Percentiles rank a stretch among this genome's conserved stretches.
Conservation (phyloP, 2,797 vertebrate species). For the Kryptolebias ocellatus region DNA sequence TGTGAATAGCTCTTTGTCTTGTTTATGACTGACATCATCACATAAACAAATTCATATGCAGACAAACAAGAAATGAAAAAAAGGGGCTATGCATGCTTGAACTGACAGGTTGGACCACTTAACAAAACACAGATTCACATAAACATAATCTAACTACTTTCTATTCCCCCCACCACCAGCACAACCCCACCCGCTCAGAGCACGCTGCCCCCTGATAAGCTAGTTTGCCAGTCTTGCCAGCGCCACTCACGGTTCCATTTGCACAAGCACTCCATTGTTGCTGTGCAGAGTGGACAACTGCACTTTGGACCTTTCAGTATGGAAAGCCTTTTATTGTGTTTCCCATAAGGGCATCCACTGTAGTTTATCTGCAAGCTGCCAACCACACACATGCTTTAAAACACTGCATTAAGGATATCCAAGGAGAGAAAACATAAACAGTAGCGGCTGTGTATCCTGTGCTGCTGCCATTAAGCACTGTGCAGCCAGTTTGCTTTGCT, state of each 20-base stretch:
- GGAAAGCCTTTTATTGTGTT: constrained; percentile 71
- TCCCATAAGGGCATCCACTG: constrained; percentile 73
- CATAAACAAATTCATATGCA: no score
- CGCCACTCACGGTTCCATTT: constrained; percentile 67
- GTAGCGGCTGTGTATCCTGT: constrained; percentile 35
- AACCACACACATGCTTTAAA: constrained; percentile 61
- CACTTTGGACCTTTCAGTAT: constrained; percentile 75
- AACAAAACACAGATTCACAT: constrained; percentile 17
- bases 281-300: constrained; percentile 71
- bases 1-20: no score
- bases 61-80: no score
- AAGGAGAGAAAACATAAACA: constrained; percentile 61
- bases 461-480: constrained; percentile 44
- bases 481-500: constrained; percentile 34
- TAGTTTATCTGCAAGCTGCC: constrained; percentile 68
- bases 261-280: constrained; percentile 75
- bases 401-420: constrained; percentile 69
- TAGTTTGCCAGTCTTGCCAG: constrained; percentile 60
- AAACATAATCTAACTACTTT: constrained; percentile 38
- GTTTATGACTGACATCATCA: no score
- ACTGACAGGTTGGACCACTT: no score
- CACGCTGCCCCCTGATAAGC: constrained; percentile 73
- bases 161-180: constrained; percentile 10
- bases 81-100: no score
- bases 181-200: constrained; percentile 27